Conservation (phyloP, 2,113 vertebrate genomes). For the Ammospiza caudacuta region DNA sequence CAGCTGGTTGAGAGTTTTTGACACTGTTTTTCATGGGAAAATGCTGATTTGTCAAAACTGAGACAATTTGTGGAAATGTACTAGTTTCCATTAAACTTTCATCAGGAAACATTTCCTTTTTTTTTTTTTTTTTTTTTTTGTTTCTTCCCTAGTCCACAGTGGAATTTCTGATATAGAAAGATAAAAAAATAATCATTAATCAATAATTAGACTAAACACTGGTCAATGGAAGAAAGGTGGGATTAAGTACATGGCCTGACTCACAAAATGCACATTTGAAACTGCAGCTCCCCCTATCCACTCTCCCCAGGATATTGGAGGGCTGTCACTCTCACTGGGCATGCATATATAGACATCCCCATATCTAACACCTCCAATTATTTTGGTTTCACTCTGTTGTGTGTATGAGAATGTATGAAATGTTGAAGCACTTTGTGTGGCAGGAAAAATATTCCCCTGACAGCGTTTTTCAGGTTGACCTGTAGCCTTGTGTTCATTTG, state of each 20-base stretch:
- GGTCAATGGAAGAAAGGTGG: neutral
- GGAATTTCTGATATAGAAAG: neutral
- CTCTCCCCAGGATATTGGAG: neutral
- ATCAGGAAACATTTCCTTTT: neutral
- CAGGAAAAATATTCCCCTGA: neutral
- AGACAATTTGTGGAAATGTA: constrained; percentile 70
- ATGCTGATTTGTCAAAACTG: constrained; percentile 65
- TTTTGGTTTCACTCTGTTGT: neutral
- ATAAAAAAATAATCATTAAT: neutral
- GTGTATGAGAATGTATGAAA: neutral
- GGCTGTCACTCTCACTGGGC: neutral
- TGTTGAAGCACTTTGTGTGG: neutral
- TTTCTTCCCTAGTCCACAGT: neutral
- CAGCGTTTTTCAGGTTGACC: neutral
- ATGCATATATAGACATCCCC: neutral
- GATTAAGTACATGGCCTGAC: neutral
- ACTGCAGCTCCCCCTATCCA: constrained; percentile 37
- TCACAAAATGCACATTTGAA: neutral
- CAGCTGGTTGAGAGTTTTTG: constrained; percentile 37
- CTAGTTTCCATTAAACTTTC: constrained; percentile 53
- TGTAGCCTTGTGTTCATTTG: neutral
- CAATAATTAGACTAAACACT: neutral
- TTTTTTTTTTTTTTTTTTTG: neutral
- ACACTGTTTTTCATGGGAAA: constrained; percentile 65
- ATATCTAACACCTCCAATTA: neutral